Base-by-base conservation (phyloP, 23 tunicate species). In the Botrylloides violaceus region DNA sequence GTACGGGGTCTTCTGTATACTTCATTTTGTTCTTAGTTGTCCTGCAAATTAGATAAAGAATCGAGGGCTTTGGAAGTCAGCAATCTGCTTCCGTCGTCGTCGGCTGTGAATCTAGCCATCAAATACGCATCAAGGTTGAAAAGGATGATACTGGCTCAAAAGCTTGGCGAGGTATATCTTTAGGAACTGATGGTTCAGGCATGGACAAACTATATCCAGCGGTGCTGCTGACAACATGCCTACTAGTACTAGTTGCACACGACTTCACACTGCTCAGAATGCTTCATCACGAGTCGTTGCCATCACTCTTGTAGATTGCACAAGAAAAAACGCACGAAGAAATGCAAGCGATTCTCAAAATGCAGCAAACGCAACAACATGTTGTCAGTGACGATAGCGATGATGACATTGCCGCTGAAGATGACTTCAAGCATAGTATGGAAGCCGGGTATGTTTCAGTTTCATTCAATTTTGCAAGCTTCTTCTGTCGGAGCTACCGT, bases 81-180 rank as follows among this genome's bases (percentile, higher is more conserved):
- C 49, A 53, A 68, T 5, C 20, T 90, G 73, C 78, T 90, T 89
- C 90, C 97, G 26, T 62, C 81, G 3, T 47, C 79, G 6, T 71
- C 81, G 1, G 68, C 90, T 4, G 79, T 90, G 34, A 65, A 74
- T 32, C 90, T 90, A 28, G 85, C 97, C 35, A 79, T 90, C 85
- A 90, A 90, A 55, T 90, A 90, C 64, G 81, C 97, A 5, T 83
- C 90, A 35, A 47, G 97, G 49, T 31, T 79, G 5, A 75, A 72
- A 57, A 79, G 55, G 60, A 80, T 76, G 29, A 27, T 66, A 65
- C 90, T 90, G 4, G 90, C 97, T 26, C 86, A 90, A 50, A 73
- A 82, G 29, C 53, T 90, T 47, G 57, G 53, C 25, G 97, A 90
- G 79, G 97, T 90, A 56, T 23, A 37, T 62, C 20, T 19, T 15